Percentiles rank a stretch among this genome's conserved stretches.
These are phyloP conservation scores for Aradophagus sp. DNA, from an alignment of 1,140 invertebrate genomes.

Conservation along the genomic window DNA sequence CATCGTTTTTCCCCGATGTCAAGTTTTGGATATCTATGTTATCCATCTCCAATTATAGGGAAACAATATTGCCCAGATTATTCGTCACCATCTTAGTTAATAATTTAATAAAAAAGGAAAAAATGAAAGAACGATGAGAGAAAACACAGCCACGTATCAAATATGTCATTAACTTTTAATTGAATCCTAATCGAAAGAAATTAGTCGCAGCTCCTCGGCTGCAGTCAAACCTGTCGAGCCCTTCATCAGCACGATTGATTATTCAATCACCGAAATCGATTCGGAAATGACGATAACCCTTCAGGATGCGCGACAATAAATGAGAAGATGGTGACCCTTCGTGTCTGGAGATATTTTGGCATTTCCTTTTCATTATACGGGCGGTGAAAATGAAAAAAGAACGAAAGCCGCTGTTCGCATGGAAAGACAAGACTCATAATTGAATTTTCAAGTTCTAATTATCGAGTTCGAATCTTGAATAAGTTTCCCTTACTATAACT, in stretches of 20 bases:
- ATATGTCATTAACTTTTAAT: constrained; percentile 69
- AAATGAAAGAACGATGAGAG: constrained; percentile 5
- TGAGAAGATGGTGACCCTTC: constrained; percentile 45
- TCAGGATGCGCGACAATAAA: constrained; percentile 51
- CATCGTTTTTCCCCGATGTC: too few relatives aligned
- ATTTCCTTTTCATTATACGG: constrained; percentile 66
- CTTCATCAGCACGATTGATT: constrained; percentile 65
- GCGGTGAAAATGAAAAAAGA: constrained; percentile 41
- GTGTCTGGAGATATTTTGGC: constrained; percentile 62
- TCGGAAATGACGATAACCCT: constrained; percentile 71
- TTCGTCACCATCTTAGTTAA: too few relatives aligned
- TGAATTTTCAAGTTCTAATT: constrained; percentile 54
- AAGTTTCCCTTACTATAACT: constrained; percentile 40
- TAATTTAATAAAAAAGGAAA: constrained; percentile 1
- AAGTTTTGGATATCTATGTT: too few relatives aligned
- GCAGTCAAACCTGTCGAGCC: constrained; percentile 32
- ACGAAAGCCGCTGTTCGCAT: constrained; percentile 32
- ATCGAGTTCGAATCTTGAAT: constrained; percentile 41
- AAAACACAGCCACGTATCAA: constrained; percentile 23
- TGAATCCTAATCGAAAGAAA: constrained; percentile 62
- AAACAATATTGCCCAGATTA: too few relatives aligned
- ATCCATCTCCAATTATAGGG: too few relatives aligned
- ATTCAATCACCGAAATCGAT: constrained; percentile 73
- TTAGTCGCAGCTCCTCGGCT: constrained; percentile 54
- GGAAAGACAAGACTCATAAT: constrained; percentile 44